Base-by-base conservation (phyloP, 2,888 invertebrate species). In the Drosophila ustulata region DNA sequence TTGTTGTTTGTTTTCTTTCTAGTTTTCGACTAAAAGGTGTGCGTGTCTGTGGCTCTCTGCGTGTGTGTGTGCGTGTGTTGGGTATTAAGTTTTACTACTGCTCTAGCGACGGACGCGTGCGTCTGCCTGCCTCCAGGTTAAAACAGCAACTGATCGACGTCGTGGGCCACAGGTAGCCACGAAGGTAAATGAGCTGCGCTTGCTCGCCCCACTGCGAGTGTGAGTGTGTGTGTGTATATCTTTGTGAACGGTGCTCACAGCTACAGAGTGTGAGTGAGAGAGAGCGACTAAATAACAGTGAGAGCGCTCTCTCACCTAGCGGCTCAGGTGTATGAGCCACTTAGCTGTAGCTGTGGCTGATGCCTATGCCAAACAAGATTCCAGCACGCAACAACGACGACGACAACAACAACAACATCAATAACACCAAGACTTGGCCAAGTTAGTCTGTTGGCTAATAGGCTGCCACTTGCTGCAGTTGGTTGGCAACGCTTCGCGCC, bases 1-100 rank as follows among this genome's bases (percentile, higher is more conserved):
- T 66, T 81, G 75, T 78, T 73, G 75, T 77, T 75, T 82, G 78
- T 86, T 78, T 83, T 82, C 78, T 84, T 84, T 86, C 83, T 86
- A 86, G 89, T 86, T 86, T 86, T 73, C 52, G 70, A 75, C 78
- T 70, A 70, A 77, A 65, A 73, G 61, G 59, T 73, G 66, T 71
- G 63, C 49, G 57, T 73, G 59, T 47, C 43, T 52, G 51, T 41
- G 32, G n/a, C 6, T 61, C 39, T 49, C 18, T 75, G 56, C n/a
- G n/a, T 39, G 25, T 65, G 55, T 63, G 43, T 65, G 46, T 68
- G 32, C 57, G 50, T 55, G 30, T 49, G 18, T 62, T 65, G 64
- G 46, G 66, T 76, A 62, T 59, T 69, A 67, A 66, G 50, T 68
- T 65, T 67, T 57, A 49, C 63, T 50, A 47, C 62, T 65, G 51